A percentile compares a stretch with the other conserved stretches of the same genome.
phyloP scores from a whole-genome alignment of 2,113 vertebrate genomes.

The Pholis gunnellus region DNA sequence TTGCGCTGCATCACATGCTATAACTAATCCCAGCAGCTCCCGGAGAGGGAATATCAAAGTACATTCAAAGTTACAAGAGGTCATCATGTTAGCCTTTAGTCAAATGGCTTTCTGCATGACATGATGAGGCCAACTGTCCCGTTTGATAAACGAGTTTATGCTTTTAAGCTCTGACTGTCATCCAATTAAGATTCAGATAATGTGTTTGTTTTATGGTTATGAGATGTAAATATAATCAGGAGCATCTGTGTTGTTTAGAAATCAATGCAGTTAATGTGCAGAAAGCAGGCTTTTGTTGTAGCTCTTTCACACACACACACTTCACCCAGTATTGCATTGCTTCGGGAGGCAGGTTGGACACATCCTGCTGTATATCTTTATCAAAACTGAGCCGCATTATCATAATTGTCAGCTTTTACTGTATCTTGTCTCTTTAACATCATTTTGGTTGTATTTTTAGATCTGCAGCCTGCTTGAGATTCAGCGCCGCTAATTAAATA shows the following conservation, averaged over 20 bases:
- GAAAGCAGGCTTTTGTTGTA: conserved; percentile 56
- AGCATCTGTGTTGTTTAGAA: conserved; percentile 49
- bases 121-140: conserved; percentile 41
- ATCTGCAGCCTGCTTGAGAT: conserved; percentile 77
- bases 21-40: conserved; percentile 18
- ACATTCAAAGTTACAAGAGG: conserved; percentile 28
- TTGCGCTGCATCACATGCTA: neutral
- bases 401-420: conserved; percentile 83
- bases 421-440: conserved; percentile 80
- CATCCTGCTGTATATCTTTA: conserved; percentile 69
- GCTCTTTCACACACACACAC: conserved; percentile 29
- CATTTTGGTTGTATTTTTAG: conserved; percentile 81
- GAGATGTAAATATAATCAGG: conserved; percentile 73
- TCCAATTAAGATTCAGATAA: conserved; percentile 65
- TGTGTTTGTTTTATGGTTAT: conserved; percentile 69
- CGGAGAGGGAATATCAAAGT: conserved; percentile 22
- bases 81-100: conserved; percentile 46
- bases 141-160: conserved; percentile 58
- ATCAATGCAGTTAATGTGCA: conserved; percentile 50
- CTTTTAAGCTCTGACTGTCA: conserved; percentile 65
- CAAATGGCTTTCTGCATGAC: conserved; percentile 44
- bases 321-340: conserved; percentile 38
- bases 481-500: conserved; percentile 76
- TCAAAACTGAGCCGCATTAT: conserved; percentile 75
- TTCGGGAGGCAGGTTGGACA: conserved; percentile 70